Evolutionary conservation across 2,888 invertebrate species (phyloP).

Genomic region (Caprella mutica): DNA sequence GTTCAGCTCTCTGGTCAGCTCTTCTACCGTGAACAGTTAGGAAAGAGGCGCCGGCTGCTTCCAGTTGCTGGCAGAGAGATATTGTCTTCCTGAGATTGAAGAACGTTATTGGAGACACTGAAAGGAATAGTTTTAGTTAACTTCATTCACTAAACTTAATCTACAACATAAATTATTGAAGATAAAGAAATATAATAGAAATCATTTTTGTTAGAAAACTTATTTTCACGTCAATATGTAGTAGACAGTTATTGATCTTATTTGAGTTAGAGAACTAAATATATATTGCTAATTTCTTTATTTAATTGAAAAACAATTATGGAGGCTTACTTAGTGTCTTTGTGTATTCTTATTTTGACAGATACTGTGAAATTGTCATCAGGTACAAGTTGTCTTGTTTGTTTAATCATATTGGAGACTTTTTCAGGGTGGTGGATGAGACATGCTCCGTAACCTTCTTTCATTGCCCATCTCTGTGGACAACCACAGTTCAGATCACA

Average conservation of each 20-base stretch:
- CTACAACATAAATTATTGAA: no score
- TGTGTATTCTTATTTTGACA: constrained; percentile 74
- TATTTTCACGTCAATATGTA: no score
- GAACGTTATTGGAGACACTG: no score
- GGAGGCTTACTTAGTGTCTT: constrained; percentile 51
- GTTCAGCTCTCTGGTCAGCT: constrained; percentile 61
- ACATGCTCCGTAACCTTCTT: constrained; percentile 77
- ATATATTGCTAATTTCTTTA: no score
- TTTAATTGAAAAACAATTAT: no score
- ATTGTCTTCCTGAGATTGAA: constrained; percentile 50
- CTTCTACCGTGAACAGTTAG: constrained; percentile 86
- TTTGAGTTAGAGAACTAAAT: no score
- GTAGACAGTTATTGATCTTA: no score
- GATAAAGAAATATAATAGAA: no score
- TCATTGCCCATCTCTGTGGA: constrained; percentile 89
- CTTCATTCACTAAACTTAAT: no score
- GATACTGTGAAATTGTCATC: constrained; percentile 67
- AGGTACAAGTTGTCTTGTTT: constrained; percentile 59
- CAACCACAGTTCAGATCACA: constrained; percentile 96
- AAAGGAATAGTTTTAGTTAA: no score
- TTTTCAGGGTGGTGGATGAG: constrained; percentile 70
- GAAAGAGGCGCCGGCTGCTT: constrained; percentile 76
- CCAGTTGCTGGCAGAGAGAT: constrained; percentile 63
- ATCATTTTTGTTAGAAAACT: no score
- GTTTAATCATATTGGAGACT: constrained; percentile 65